Evolutionary conservation across 2,113 vertebrate species (phyloP), one percentile per base, ranked within the genome.

Genomic region (Progne subis): DNA sequence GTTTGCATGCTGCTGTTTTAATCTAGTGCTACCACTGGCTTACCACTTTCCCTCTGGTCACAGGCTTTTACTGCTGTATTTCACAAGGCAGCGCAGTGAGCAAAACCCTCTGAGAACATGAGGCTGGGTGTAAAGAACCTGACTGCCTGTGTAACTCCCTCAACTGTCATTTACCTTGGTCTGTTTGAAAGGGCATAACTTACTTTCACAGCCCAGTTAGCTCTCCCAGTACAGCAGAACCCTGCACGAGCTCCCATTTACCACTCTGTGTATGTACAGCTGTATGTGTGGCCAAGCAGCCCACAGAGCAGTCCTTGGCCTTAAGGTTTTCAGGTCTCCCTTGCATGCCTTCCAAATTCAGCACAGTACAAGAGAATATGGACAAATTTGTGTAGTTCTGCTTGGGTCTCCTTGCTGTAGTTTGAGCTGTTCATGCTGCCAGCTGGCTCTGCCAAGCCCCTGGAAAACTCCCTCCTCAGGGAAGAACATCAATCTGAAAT

Each of bases 21-120:
- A 95, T 85, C 82, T 78, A 90, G 53, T 55, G 76, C 81, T 81
- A 78, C 79, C 75, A 82, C 72, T 47, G 61, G 76, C 56, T 92
- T 70, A 88, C 64, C 56, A 32, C 43, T 50, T 88, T 74, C 81
- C 86, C 88, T 95, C 69, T 25, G 86, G 41, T 78, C 46, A 59
- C 95, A 98, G 98, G 98, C 98, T 61, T 98, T 98, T 93, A 98
- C 98, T 21, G 92, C 97, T 78, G 98, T 98, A 92, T 98, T 98
- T 97, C 98, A 98, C 96, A 99, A 98, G 65, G 98, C 98, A 11
- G 97, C 97, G 90, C 97, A 92, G 75, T 86, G 92, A 81, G 98
- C 97, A 21, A 98, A 98, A 80, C 90, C 88, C 47, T 98, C 97
- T 57, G 88, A 95, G 70, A 98, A 98, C 26, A 84, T 97, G 61